Evolutionary conservation across 1,140 invertebrate genomes (phyloP).

Genomic region (Bradysia coprophila): DNA sequence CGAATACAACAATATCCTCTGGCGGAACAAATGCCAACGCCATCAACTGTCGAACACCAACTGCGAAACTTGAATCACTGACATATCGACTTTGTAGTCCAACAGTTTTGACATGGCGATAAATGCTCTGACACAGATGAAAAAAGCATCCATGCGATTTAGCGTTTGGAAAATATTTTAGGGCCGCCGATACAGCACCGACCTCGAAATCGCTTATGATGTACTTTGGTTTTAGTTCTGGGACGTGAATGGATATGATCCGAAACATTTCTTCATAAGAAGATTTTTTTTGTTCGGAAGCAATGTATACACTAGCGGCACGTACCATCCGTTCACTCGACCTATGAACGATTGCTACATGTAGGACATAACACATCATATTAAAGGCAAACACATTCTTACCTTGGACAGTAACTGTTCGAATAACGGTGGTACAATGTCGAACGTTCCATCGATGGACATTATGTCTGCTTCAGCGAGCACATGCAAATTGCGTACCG

Average conservation of each 20-base stretch:
- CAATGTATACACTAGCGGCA: not conserved
- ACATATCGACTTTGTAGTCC: not conserved
- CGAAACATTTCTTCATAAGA: not conserved
- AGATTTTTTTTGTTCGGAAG: not conserved
- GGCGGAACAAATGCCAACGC: not conserved
- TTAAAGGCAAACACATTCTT: not conserved
- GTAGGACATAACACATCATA: not conserved
- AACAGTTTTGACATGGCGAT: not conserved
- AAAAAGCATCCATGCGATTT: not conserved
- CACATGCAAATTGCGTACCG: not conserved
- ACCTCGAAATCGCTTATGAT: not conserved
- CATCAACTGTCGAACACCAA: not conserved
- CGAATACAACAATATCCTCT: too few species aligned
- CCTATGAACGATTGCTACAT: not conserved
- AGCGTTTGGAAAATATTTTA: not conserved
- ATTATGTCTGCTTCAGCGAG: not conserved
- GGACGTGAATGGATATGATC: not conserved
- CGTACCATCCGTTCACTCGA: not conserved
- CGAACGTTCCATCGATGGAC: not conserved
- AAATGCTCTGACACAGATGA: not conserved
- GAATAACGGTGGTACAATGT: not conserved
- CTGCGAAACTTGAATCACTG: not conserved
- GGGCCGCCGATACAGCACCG: not conserved
- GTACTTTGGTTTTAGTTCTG: not conserved
- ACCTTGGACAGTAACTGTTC: not conserved